A percentile compares a stretch with the other conserved stretches of the same genome.
Conservation (phyloP, 2,888 invertebrate genomes). For the Caenorhabditis wallacei region DNA sequence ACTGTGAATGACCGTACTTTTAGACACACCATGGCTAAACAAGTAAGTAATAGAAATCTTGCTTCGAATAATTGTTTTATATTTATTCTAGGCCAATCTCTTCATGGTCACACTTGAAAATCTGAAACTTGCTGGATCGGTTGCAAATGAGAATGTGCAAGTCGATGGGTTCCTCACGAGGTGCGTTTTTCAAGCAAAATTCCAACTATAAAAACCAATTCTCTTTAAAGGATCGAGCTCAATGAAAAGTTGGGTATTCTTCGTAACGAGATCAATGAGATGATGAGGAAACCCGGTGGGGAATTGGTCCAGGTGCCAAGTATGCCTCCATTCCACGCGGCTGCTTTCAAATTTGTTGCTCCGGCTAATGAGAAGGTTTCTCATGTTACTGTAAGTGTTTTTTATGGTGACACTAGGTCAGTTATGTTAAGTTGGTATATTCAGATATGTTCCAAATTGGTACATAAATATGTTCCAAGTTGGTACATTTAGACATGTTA, state of each 20-base stretch:
- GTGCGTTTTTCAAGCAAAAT: constrained; percentile 24
- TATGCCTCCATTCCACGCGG: constrained; percentile 6
- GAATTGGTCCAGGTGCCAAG: neutral
- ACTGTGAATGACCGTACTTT: constrained; percentile 68
- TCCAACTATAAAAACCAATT: neutral
- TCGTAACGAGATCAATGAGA: constrained; percentile 47
- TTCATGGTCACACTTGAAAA: constrained; percentile 47
- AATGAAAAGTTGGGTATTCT: constrained; percentile 32
- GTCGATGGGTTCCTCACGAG: constrained; percentile 34
- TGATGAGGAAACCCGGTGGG: constrained; percentile 20
- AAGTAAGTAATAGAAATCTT: constrained; percentile 41
- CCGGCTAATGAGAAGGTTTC: constrained; percentile 44
- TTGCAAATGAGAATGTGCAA: constrained; percentile 38
- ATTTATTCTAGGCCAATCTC: constrained; percentile 59
- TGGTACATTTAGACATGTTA: too few relatives aligned
- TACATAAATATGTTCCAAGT: too few relatives aligned
- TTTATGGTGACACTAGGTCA: neutral
- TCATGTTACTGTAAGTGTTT: constrained; percentile 35
- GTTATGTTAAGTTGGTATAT: neutral
- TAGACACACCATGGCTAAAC: constrained; percentile 71
- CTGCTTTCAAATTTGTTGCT: constrained; percentile 23
- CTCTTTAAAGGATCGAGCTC: constrained; percentile 27
- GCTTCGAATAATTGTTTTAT: neutral
- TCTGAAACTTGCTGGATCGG: constrained; percentile 42
- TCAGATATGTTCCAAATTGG: too few relatives aligned